These are phyloP conservation scores for Oryzias javanicus DNA, from an alignment of 2,113 vertebrate genomes.

Conservation along the genomic window DNA sequence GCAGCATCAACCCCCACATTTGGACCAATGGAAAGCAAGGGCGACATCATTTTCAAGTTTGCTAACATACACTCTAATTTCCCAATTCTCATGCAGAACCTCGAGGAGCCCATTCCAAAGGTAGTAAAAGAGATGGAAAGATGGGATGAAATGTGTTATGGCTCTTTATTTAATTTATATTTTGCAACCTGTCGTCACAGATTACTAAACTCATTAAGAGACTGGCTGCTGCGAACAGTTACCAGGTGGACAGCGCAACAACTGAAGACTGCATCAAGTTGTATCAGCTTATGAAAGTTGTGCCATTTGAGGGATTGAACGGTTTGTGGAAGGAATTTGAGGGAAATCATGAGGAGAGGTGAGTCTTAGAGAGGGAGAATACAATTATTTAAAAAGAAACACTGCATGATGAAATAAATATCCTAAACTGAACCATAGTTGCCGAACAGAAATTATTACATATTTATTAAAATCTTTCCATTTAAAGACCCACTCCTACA, in stretches of 20 bases:
- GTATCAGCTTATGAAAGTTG: slow-evolving; percentile 71
- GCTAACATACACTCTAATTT: slow-evolving; percentile 52
- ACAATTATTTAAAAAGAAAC: too few relatives aligned
- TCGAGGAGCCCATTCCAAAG: slow-evolving; percentile 67
- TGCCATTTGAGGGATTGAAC: slow-evolving; percentile 60
- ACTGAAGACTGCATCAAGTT: slow-evolving; percentile 74
- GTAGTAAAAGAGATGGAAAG: slow-evolving; percentile 49
- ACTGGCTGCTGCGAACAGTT: slow-evolving; percentile 73
- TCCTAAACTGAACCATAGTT: too few relatives aligned
- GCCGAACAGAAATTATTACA: too few relatives aligned
- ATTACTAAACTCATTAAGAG: slow-evolving; percentile 75
- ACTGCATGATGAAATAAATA: too few relatives aligned
- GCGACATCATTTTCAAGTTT: slow-evolving; percentile 71
- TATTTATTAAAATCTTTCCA: too few relatives aligned
- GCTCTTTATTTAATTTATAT: neutral
- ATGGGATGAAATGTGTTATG: neutral
- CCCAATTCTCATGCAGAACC: slow-evolving; percentile 74
- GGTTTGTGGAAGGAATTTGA: slow-evolving; percentile 72
- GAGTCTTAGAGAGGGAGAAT: neutral
- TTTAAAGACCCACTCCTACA: too few relatives aligned
- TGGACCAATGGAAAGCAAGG: slow-evolving; percentile 60
- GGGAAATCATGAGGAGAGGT: slow-evolving; percentile 68
- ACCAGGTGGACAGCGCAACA: slow-evolving; percentile 68
- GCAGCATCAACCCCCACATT: slow-evolving; percentile 13
- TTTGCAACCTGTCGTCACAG: slow-evolving; percentile 57